Evolutionary conservation across 2,113 vertebrate genomes (phyloP).

Genomic region (Boulengeromyrus knoepffleri): DNA sequence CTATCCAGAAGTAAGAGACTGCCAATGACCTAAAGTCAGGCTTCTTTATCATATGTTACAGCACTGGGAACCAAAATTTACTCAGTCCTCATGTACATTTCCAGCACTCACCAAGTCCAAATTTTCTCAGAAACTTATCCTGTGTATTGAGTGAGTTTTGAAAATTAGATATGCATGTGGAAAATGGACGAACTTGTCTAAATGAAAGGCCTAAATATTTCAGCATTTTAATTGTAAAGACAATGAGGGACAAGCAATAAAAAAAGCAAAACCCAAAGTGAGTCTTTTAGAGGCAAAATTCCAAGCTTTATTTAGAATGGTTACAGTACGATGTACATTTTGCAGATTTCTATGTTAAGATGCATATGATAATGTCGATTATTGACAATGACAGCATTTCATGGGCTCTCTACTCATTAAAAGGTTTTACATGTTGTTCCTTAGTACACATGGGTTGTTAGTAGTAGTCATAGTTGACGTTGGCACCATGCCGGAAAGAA

Average conservation of each 20-base stretch:
- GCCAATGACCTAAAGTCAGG: background rate
- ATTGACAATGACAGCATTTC: background rate
- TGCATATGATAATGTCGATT: background rate
- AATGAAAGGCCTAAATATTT: background rate
- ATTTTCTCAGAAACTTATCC: background rate
- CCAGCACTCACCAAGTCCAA: background rate
- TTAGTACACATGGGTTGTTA: conserved; percentile 36
- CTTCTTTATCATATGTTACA: background rate
- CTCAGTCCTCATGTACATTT: background rate
- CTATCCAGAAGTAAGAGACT: background rate
- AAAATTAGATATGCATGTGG: background rate
- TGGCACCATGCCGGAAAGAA: conserved; percentile 73
- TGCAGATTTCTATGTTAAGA: background rate
- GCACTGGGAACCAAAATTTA: background rate
- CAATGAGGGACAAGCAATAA: background rate
- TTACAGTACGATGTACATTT: background rate
- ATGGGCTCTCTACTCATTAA: background rate
- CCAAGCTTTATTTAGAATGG: background rate
- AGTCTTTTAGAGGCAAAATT: background rate
- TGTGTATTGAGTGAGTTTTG: background rate
- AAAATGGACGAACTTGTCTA: background rate
- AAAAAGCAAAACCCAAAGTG: background rate
- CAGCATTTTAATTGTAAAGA: background rate
- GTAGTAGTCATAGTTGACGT: conserved; percentile 89
- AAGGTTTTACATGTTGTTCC: background rate